Conservation (phyloP, 2,113 vertebrate genomes). For the Oplegnathus fasciatus region DNA sequence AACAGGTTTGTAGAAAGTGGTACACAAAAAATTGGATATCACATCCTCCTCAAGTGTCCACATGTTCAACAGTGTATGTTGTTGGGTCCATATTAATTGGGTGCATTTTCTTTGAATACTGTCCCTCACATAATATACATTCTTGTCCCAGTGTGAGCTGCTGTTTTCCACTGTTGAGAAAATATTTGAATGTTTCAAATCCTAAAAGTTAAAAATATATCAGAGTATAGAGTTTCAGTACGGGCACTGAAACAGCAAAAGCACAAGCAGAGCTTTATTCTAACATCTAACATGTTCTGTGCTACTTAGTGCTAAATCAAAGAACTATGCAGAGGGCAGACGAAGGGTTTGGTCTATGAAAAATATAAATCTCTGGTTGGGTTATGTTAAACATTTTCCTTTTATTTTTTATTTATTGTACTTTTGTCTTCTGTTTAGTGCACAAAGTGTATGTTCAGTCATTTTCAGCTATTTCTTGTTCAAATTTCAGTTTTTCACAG, state of each 20-base stretch:
- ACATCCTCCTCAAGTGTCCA: neutral
- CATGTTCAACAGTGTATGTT: neutral
- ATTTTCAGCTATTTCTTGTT: neutral
- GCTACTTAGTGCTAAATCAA: neutral
- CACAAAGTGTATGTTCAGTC: neutral
- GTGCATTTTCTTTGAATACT: neutral
- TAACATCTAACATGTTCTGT: conserved; percentile 3
- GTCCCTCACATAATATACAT: neutral
- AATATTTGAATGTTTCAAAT: neutral
- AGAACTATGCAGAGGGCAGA: neutral
- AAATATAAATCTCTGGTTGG: neutral
- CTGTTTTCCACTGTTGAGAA: neutral
- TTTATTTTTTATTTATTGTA: neutral
- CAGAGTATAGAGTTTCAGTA: neutral
- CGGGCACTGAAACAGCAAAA: neutral
- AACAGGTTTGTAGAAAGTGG: neutral
- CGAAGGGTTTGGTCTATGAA: no score
- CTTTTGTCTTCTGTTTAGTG: neutral
- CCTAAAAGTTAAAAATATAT: neutral
- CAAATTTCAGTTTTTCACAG: neutral
- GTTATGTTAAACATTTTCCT: no score
- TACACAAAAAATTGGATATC: neutral
- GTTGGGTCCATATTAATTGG: neutral
- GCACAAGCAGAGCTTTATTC: neutral
- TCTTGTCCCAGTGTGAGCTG: neutral